These are phyloP conservation scores for Salvelinus fontinalis DNA, from an alignment of 2,113 vertebrate species.

Conservation along the genomic window DNA sequence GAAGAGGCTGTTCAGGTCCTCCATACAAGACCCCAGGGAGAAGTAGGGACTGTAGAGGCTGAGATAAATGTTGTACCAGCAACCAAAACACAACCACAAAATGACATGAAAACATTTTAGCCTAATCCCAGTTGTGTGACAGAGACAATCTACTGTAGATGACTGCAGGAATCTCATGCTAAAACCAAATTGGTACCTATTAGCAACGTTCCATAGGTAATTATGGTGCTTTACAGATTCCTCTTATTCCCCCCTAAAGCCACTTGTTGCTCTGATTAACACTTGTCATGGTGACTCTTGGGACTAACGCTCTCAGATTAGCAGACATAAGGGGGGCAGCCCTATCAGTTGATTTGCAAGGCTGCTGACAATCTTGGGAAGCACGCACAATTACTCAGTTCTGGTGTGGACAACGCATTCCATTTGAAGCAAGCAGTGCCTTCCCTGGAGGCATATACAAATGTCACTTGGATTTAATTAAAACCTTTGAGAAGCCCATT, in stretches of 20 bases:
- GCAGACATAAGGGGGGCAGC: neutral
- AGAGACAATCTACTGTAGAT: neutral
- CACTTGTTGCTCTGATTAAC: neutral
- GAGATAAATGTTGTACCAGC: slow-evolving; percentile 94
- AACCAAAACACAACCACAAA: neutral
- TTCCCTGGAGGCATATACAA: neutral
- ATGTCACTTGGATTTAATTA: neutral
- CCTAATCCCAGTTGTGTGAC: neutral
- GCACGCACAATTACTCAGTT: neutral
- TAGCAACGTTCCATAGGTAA: too few species aligned
- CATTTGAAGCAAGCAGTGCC: neutral
- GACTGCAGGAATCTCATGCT: too few species aligned
- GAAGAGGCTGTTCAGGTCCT: slow-evolving; percentile 90
- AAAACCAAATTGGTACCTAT: too few species aligned
- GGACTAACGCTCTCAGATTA: neutral
- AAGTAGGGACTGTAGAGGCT: slow-evolving; percentile 92
- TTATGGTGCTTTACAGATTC: too few species aligned
- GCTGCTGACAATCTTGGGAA: slow-evolving; percentile 3
- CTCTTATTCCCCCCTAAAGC: neutral
- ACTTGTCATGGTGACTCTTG: neutral
- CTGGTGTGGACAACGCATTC: neutral
- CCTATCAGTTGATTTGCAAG: neutral
- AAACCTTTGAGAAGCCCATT: neutral
- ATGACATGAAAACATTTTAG: neutral
- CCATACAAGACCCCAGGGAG: slow-evolving; percentile 94